phyloP scores from a whole-genome alignment of 2,888 invertebrate species.

The Gari tellinella region DNA sequence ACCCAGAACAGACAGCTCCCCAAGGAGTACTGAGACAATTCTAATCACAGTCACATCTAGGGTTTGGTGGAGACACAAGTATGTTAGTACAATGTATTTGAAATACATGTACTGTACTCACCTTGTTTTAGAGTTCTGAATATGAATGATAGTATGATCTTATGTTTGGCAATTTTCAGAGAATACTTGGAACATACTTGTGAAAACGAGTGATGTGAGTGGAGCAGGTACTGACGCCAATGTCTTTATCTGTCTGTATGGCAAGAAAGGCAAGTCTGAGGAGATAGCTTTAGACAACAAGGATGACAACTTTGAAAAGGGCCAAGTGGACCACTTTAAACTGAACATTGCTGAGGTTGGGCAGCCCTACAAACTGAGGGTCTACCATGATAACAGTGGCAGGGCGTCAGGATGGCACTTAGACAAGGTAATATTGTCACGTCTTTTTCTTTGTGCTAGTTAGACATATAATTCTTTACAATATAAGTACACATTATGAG shows the following conservation, averaged over 20 bases:
- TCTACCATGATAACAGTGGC: slow-evolving; percentile 83
- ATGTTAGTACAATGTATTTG: too few relatives aligned
- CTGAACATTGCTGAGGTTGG: slow-evolving; percentile 81
- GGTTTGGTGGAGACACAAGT: too few relatives aligned
- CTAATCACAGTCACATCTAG: too few relatives aligned
- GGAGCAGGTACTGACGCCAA: slow-evolving; percentile 84
- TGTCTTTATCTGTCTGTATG: slow-evolving; percentile 82
- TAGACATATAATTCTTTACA: too few relatives aligned
- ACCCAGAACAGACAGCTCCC: too few relatives aligned
- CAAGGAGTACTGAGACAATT: too few relatives aligned
- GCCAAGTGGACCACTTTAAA: slow-evolving; percentile 82
- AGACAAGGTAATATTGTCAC: slow-evolving; percentile 79
- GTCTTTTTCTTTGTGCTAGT: too few relatives aligned
- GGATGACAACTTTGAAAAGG: slow-evolving; percentile 83
- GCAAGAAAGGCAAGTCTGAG: slow-evolving; percentile 83
- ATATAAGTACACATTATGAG: too few relatives aligned
- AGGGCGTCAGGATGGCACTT: slow-evolving; percentile 84
- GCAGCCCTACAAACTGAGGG: slow-evolving; percentile 82
- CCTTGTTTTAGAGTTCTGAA: too few relatives aligned
- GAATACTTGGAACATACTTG: slow-evolving; percentile 81
- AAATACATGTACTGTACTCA: too few relatives aligned
- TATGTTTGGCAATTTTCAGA: slow-evolving; percentile 69
- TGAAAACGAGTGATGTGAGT: slow-evolving; percentile 80
- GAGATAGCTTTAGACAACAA: slow-evolving; percentile 81
- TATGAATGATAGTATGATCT: too few relatives aligned